A percentile compares a stretch with the other conserved stretches of the same genome.
phyloP scores from a whole-genome alignment of 2,113 vertebrate genomes.

The Phrynocephalus versicolor region DNA sequence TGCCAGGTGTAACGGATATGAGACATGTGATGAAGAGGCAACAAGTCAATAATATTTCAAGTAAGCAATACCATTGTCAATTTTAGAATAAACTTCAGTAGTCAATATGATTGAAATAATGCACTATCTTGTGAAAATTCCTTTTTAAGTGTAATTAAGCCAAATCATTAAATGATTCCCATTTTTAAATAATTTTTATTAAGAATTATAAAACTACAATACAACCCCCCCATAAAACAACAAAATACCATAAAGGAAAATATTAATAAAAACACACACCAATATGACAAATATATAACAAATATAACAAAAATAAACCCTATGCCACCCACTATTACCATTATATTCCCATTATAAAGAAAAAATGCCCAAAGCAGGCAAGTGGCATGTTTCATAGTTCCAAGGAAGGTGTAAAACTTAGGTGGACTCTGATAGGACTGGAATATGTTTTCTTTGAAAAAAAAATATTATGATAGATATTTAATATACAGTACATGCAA shows the following conservation, averaged over 20 bases:
- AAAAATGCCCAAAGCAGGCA: slow-evolving; percentile 56
- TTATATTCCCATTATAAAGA: no score
- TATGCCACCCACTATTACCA: no score
- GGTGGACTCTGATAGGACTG: slow-evolving; percentile 14
- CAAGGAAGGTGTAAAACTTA: slow-evolving; percentile 33
- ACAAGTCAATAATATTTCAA: slow-evolving; percentile 71
- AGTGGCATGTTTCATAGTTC: slow-evolving; percentile 58
- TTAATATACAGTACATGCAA: slow-evolving; percentile 11
- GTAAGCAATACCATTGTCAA: slow-evolving; percentile 71
- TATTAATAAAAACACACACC: no score
- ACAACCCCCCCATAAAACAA: no score
- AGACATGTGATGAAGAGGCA: slow-evolving; percentile 39
- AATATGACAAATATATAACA: no score
- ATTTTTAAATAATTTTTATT: no score
- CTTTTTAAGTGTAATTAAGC: slow-evolving; percentile 53
- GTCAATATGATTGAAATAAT: slow-evolving; percentile 52
- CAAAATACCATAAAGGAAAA: no score
- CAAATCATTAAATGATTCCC: slow-evolving; percentile 39
- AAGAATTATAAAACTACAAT: no score
- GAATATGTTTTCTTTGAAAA: slow-evolving; percentile 27
- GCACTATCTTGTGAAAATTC: slow-evolving; percentile 54
- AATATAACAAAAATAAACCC: no score
- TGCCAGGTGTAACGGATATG: slow-evolving; percentile 50
- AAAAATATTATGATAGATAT: slow-evolving; percentile 39
- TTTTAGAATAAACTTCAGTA: slow-evolving; percentile 64